Conservation (phyloP, 1,140 invertebrate species). For the Acyrthosiphon pisum region DNA sequence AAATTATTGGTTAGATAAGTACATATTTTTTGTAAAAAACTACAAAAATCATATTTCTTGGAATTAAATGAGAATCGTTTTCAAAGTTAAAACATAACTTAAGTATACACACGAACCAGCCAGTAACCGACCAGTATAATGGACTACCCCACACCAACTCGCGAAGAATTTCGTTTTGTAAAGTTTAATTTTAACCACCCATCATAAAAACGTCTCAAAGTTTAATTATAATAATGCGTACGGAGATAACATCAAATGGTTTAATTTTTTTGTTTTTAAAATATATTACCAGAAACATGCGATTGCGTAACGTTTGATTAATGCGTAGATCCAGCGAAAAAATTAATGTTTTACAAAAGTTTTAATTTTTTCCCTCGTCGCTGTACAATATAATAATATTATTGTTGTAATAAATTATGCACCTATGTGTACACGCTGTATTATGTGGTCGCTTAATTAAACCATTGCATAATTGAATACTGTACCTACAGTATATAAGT, state of each 20-base stretch:
- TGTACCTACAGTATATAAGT: background rate
- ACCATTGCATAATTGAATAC: background rate
- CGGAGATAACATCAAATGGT: background rate
- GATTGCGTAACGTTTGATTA: background rate
- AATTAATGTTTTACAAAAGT: background rate
- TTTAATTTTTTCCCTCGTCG: background rate
- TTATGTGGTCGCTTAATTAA: background rate
- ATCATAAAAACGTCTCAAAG: conserved; percentile 23
- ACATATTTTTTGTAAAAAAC: background rate
- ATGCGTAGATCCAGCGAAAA: background rate
- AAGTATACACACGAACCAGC: background rate
- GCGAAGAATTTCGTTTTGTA: background rate
- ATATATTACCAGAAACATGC: background rate
- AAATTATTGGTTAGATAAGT: background rate
- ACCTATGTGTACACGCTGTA: background rate
- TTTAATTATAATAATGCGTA: conserved; percentile 13
- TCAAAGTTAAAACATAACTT: background rate
- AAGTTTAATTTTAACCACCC: background rate
- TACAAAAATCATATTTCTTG: background rate
- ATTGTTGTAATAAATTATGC: background rate
- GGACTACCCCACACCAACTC: background rate
- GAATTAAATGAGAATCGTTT: background rate
- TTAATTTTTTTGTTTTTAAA: background rate
- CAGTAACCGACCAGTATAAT: background rate
- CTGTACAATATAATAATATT: background rate